Evolutionary conservation across 2,888 invertebrate species (phyloP).

Genomic region (Plagodis dolabraria): DNA sequence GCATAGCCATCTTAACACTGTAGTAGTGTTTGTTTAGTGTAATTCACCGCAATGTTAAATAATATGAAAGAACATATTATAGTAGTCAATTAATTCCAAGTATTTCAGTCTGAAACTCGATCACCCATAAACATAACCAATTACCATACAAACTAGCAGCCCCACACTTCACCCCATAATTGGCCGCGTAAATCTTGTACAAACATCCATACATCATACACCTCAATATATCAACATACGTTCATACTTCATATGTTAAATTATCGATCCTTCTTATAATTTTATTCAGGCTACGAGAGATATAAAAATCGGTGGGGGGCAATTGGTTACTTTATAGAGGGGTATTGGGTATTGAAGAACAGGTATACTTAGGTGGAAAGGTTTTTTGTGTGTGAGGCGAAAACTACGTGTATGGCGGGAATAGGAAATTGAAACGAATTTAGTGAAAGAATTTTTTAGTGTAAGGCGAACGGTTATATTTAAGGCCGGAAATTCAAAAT

Average conservation of each 20-base stretch:
- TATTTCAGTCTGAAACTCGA: conserved; percentile 2
- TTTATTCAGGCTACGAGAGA: conserved; percentile 73
- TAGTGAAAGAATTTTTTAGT: neutral
- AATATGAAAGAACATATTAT: too few species aligned
- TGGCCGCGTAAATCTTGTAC: conserved; percentile 46
- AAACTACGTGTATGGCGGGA: too few species aligned
- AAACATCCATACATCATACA: conserved; percentile 62
- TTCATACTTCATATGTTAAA: conserved; percentile 26
- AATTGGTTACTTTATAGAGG: conserved; percentile 63
- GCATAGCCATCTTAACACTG: too few species aligned
- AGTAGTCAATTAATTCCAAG: neutral
- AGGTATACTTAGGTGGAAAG: conserved; percentile 48
- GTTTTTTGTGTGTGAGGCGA: neutral
- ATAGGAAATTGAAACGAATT: neutral
- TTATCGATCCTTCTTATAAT: conserved; percentile 59
- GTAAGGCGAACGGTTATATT: too few species aligned
- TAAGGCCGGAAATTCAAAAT: too few species aligned
- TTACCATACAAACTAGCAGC: conserved; percentile 36
- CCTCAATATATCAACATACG: conserved; percentile 60
- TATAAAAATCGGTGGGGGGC: conserved; percentile 82
- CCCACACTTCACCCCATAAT: conserved; percentile 34
- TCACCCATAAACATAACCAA: conserved; percentile 8
- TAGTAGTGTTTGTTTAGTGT: too few species aligned
- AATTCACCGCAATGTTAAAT: too few species aligned
- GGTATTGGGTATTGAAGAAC: conserved; percentile 27